Evolutionary conservation across 2,113 vertebrate species (phyloP).

Genomic region (Stigmatopora nigra): DNA sequence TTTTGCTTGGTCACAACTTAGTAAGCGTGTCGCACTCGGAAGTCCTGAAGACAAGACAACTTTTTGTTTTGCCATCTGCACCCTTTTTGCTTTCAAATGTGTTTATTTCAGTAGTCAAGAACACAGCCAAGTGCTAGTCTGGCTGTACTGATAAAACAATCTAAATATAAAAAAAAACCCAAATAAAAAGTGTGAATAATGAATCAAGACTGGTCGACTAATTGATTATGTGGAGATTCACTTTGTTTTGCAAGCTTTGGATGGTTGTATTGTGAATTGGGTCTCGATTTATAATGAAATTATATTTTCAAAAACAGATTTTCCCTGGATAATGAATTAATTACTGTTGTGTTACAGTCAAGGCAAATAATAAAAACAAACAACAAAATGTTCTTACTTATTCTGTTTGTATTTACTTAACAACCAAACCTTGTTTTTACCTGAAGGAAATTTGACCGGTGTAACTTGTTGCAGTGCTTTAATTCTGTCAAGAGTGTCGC

Average conservation of each 20-base stretch:
- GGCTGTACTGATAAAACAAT: background rate
- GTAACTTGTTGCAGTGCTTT: background rate
- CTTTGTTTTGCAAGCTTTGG: background rate
- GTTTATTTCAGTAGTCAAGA: background rate
- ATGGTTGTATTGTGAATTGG: background rate
- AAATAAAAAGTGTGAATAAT: background rate
- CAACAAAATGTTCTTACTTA: background rate
- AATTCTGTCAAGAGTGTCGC: background rate
- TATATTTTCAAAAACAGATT: background rate
- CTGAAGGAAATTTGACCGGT: background rate
- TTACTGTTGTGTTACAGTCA: no score
- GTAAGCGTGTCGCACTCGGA: background rate
- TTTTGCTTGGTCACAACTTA: background rate
- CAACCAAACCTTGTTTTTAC: background rate
- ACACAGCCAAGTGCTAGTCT: background rate
- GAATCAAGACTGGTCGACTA: background rate
- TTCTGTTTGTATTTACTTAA: background rate
- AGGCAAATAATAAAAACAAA: no score
- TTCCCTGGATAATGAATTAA: no score
- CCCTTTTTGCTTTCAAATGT: background rate
- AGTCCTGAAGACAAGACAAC: background rate
- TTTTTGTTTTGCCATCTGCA: background rate
- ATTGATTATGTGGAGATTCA: background rate
- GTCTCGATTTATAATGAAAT: background rate
- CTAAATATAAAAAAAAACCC: background rate